Conservation (phyloP, 2,113 vertebrate genomes). For the Alexandromys fortis region DNA sequence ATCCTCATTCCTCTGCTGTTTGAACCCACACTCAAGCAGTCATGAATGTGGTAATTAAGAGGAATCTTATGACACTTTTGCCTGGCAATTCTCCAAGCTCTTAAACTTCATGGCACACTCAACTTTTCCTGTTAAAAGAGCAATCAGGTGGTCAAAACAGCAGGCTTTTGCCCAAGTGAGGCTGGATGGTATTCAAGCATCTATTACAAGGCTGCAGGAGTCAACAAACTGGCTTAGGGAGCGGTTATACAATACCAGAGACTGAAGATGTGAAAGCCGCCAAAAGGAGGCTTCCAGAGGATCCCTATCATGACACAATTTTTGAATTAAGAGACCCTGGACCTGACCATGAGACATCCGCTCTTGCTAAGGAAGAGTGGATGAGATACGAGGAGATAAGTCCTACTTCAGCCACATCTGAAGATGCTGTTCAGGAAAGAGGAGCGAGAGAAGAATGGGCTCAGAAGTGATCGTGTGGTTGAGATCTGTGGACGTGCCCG, state of each 20-base stretch:
- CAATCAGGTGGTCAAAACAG: neutral
- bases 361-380: conserved; percentile 85
- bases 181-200: neutral
- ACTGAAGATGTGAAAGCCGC: conserved; percentile 91
- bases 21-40: conserved; percentile 40
- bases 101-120: neutral
- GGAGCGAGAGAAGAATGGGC: neutral
- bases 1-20: neutral
- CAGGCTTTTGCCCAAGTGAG: neutral
- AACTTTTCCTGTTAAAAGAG: neutral
- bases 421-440: neutral
- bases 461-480: neutral
- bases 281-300: conserved; percentile 91
- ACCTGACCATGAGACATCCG: conserved; percentile 91
- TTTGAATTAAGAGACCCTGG: conserved; percentile 93
- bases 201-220: neutral
- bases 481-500: neutral
- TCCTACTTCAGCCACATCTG: neutral
- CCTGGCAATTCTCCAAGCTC: neutral
- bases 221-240: conserved; percentile 85
- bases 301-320: conserved; percentile 90
- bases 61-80: neutral
- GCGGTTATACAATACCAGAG: conserved; percentile 91
- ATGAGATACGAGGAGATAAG: no score
- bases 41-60: neutral